Evolutionary conservation across 2,888 invertebrate species (phyloP).

Genomic region (Oasisia sp.): DNA sequence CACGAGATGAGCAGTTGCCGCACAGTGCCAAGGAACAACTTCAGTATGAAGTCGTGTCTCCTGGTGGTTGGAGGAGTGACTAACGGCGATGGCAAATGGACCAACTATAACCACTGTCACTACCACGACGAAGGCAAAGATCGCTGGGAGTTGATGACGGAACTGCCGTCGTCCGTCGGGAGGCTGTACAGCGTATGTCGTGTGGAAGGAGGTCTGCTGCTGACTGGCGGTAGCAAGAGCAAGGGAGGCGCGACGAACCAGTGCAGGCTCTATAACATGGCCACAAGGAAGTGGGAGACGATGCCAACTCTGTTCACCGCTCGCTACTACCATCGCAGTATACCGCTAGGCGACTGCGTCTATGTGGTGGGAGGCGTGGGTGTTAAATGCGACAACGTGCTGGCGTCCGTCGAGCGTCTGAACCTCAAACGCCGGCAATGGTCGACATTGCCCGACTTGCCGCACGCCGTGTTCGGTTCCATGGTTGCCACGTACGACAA

Average conservation of each 20-base stretch:
- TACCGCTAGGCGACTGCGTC: conserved; percentile 31
- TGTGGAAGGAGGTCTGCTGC: conserved; percentile 28
- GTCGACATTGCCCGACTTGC: conserved; percentile 27
- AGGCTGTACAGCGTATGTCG: conserved; percentile 35
- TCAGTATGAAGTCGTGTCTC: conserved; percentile 23
- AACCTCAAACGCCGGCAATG: conserved; percentile 20
- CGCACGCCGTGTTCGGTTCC: conserved; percentile 32
- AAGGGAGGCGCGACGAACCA: conserved; percentile 35
- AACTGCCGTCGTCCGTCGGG: conserved; percentile 36
- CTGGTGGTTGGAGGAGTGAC: conserved; percentile 37
- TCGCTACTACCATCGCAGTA: conserved; percentile 35
- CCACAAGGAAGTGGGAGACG: conserved; percentile 37
- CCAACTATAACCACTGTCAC: conserved; percentile 37
- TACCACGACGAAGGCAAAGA: conserved; percentile 29
- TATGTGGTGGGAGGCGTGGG: conserved; percentile 38
- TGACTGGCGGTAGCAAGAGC: conserved; percentile 38
- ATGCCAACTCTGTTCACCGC: conserved; percentile 28
- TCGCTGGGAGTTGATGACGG: conserved; percentile 36
- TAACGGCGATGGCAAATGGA: conserved; percentile 21
- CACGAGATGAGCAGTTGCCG: conserved; percentile 30
- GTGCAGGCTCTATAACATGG: conserved; percentile 36
- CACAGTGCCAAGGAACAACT: conserved; percentile 26
- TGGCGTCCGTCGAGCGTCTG: not conserved
- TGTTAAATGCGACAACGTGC: not conserved
- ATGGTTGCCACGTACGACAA: conserved; percentile 29